phyloP scores from a whole-genome alignment of 1,140 invertebrate species.

The Pygmarrhopalites habei region DNA sequence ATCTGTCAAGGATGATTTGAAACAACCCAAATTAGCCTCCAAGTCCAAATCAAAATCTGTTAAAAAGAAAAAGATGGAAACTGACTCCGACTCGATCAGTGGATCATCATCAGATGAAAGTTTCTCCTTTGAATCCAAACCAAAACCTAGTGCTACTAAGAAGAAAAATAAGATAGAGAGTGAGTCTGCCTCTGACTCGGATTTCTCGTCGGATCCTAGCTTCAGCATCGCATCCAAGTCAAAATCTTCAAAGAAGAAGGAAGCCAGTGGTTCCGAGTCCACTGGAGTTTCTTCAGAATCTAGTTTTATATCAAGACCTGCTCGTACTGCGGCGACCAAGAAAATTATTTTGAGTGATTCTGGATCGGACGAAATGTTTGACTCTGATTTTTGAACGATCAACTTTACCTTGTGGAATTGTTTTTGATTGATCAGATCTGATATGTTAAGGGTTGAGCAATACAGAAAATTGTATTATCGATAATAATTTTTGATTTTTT shows the following conservation, averaged over 20 bases:
- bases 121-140: neutral
- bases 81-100: neutral
- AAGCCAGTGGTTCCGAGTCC: neutral
- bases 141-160: constrained; percentile 8
- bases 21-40: constrained; percentile 42
- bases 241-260: no score
- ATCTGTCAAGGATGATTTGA: constrained; percentile 34
- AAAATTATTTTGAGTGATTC: no score
- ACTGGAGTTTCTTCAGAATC: no score
- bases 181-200: neutral
- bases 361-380: no score
- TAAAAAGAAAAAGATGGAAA: constrained; percentile 12
- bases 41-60: constrained; percentile 6
- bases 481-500: no score
- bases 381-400: no score
- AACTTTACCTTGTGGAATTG: no score
- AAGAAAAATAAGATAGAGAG: constrained; percentile 9
- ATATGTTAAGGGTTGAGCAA: no score
- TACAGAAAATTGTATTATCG: no score
- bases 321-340: no score
- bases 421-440: no score
- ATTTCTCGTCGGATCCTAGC: neutral
- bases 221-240: neutral
- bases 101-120: neutral
- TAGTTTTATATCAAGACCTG: no score